These are phyloP conservation scores for Vulpes ferrilata DNA, from an alignment of 2,113 vertebrate genomes.

Conservation along the genomic window DNA sequence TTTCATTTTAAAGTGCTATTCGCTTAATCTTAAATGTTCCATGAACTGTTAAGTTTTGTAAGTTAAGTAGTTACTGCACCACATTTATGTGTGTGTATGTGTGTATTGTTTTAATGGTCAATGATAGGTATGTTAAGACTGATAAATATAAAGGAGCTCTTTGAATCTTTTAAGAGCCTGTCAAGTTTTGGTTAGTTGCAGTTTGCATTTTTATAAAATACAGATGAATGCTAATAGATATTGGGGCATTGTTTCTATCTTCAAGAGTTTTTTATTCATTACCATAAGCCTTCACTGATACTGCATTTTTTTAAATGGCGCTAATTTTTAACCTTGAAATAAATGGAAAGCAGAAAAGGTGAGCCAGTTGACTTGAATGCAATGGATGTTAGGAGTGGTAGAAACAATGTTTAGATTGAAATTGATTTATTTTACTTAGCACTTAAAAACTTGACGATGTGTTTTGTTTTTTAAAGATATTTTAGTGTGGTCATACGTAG, in stretches of 20 bases:
- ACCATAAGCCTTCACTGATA: conserved; percentile 72
- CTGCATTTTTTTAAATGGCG: conserved; percentile 66
- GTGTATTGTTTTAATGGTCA: conserved; percentile 83
- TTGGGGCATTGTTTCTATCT: conserved; percentile 77
- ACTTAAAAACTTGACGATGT: conserved; percentile 65
- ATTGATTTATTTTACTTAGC: conserved; percentile 71
- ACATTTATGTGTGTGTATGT: conserved; percentile 80
- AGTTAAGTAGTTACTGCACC: conserved; percentile 85
- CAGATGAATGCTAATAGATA: conserved; percentile 82
- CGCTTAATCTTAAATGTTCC: conserved; percentile 90
- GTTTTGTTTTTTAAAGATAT: conserved; percentile 30
- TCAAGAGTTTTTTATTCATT: conserved; percentile 73
- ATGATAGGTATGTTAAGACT: conserved; percentile 82
- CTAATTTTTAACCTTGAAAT: conserved; percentile 72
- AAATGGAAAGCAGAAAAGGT: conserved; percentile 81
- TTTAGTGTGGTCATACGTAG: conserved; percentile 64
- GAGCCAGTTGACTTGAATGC: conserved; percentile 77
- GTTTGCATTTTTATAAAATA: conserved; percentile 83
- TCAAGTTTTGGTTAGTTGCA: conserved; percentile 83
- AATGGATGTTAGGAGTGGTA: conserved; percentile 70
- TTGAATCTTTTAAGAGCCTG: conserved; percentile 83
- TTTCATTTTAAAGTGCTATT: conserved; percentile 90
- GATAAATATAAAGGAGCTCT: conserved; percentile 82
- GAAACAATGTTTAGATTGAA: conserved; percentile 76
- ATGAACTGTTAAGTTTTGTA: conserved; percentile 88